phyloP scores from a whole-genome alignment of 2,113 vertebrate species.

The Conger conger region DNA sequence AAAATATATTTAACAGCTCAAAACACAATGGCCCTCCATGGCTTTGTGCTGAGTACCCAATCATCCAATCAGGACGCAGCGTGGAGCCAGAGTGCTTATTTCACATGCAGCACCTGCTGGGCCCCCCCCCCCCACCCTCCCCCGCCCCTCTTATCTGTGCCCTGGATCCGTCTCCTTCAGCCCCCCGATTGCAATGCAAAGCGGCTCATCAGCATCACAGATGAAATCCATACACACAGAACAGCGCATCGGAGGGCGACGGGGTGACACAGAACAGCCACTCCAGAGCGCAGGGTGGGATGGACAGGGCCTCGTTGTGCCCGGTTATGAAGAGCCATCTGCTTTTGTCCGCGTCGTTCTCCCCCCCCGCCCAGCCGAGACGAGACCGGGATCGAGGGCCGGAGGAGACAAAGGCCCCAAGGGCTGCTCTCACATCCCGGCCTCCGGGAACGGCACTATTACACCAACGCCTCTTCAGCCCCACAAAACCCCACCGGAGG shows the following conservation, averaged over 20 bases:
- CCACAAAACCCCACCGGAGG: background rate
- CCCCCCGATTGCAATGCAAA: background rate
- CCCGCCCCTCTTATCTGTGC: background rate
- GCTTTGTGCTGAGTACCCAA: conserved; percentile 56
- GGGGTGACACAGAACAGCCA: too few relatives aligned
- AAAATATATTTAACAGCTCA: background rate
- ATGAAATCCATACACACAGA: background rate
- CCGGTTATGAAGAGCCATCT: background rate
- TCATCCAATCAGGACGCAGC: conserved; percentile 55
- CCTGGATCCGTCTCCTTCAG: background rate
- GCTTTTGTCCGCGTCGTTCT: background rate
- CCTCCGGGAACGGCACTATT: background rate
- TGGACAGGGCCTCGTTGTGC: background rate
- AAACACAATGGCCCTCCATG: background rate
- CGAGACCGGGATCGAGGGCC: background rate
- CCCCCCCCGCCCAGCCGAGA: background rate
- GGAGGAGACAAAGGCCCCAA: background rate
- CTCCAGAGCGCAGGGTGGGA: background rate
- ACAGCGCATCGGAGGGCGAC: background rate
- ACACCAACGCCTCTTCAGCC: conserved; percentile 6
- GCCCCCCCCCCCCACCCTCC: too few relatives aligned
- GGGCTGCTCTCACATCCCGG: background rate
- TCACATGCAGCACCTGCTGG: background rate
- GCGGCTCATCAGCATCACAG: background rate
- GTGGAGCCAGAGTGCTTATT: conserved; percentile 35